Conservation (phyloP, 2,113 vertebrate genomes). For the Amblyornis subalaris region DNA sequence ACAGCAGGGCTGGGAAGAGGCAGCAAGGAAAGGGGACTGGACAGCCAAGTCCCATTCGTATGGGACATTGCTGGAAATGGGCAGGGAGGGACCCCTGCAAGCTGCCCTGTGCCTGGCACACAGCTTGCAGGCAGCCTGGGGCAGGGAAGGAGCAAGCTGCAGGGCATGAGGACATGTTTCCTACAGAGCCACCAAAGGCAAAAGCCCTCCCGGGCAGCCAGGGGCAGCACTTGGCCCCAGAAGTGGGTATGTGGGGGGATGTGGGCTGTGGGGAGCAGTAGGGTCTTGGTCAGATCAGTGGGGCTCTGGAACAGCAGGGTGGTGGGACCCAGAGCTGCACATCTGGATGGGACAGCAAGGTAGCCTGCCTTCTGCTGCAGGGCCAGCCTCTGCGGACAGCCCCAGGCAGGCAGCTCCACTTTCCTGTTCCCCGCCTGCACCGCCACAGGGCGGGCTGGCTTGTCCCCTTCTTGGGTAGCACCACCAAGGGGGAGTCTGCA, state of each 20-base stretch:
- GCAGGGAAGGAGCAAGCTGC: neutral
- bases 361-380: neutral
- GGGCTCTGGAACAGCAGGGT: neutral
- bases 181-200: neutral
- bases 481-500: neutral
- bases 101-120: neutral
- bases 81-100: neutral
- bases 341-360: neutral
- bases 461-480: neutral
- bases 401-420: neutral
- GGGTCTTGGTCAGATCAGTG: neutral
- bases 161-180: neutral
- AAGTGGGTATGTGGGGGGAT: fast-evolving
- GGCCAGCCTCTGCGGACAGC: neutral
- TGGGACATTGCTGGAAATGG: neutral
- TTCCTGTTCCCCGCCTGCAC: fast-evolving
- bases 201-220: neutral
- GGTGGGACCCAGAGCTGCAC: neutral
- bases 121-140: neutral
- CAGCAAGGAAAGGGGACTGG: neutral
- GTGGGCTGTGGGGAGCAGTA: neutral
- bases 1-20: neutral
- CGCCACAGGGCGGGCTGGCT: neutral
- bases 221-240: neutral
- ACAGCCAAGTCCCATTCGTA: neutral